These are phyloP conservation scores for Drosophila jambulina DNA, from an alignment of 1,140 invertebrate species.

Conservation along the genomic window DNA sequence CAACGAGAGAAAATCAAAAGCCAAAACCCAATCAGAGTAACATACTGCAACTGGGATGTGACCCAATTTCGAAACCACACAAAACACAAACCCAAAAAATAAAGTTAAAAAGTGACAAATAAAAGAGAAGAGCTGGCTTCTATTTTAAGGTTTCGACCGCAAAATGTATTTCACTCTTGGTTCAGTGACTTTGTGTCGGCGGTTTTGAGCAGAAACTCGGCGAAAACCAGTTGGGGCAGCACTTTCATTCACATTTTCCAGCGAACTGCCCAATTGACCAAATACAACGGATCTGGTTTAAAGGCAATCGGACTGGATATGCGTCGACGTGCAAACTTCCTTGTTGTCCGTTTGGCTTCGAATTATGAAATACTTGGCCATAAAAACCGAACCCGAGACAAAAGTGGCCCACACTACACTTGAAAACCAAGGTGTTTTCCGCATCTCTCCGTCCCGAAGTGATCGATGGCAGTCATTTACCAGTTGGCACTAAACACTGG, in stretches of 20 bases:
- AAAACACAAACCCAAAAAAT: neutral
- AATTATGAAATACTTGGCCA: slow-evolving; percentile 68
- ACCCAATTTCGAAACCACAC: slow-evolving; percentile 40
- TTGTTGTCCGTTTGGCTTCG: slow-evolving; percentile 39
- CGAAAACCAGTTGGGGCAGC: slow-evolving; percentile 61
- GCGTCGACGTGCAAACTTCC: slow-evolving; percentile 46
- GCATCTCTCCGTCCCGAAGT: slow-evolving; percentile 57
- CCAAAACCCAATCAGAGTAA: slow-evolving; percentile 33
- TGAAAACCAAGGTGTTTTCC: slow-evolving; percentile 70
- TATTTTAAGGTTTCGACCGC: slow-evolving; percentile 58
- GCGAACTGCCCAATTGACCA: slow-evolving; percentile 67
- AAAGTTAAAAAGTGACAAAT: slow-evolving; percentile 32
- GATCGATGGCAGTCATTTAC: slow-evolving; percentile 70
- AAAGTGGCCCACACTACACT: slow-evolving; percentile 49
- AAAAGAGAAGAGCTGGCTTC: slow-evolving; percentile 41
- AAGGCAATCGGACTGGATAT: slow-evolving; percentile 53
- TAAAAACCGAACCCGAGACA: slow-evolving; percentile 23
- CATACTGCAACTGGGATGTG: slow-evolving; percentile 33
- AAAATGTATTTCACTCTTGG: slow-evolving; percentile 73
- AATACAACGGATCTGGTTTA: slow-evolving; percentile 65
- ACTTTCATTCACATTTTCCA: slow-evolving; percentile 72
- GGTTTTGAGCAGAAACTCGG: slow-evolving; percentile 32
- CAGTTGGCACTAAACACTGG: slow-evolving; percentile 16
- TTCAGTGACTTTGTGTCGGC: slow-evolving; percentile 66
- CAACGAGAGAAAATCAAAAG: slow-evolving; percentile 23